Evolutionary conservation across 2,113 vertebrate species (phyloP), one percentile per base, ranked within the genome.

Genomic region (Sturnus vulgaris): DNA sequence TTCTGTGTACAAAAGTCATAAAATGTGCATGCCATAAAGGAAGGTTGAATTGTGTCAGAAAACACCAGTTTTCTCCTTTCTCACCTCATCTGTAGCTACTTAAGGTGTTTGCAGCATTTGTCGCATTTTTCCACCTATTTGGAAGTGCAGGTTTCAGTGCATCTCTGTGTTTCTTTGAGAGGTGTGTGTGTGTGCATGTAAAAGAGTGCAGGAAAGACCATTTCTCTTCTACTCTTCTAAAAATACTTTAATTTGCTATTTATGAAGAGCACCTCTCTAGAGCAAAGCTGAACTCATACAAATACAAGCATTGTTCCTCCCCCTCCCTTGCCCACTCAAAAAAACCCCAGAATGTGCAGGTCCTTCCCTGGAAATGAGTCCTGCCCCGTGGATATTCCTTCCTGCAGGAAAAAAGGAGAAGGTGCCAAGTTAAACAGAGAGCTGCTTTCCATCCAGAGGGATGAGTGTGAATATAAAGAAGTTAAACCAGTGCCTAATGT

Each of bases 101-200:
- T 60, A 3, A 7, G 21, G 18, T 8, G 56, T 70, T 83, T 31
- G 10, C 15, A 57, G 50, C 9, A 40, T 53, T 44, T 90, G 9
- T 33, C 64, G 16, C 14, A n/a, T 23, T 66, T 72, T 50, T 50
- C 16, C 35, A 57, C 16, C 39, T 20, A 3, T 70, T 30, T 92
- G 31, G 25, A 33, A 35, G 22, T 10, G 35, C 53, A 44, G 6
- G 33, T 70, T 72, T 50, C 63, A 52, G 0, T 15, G 31, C 11
- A 18, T 8, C 37, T 16, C 2, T 8, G 8, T n/a, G 8, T n/a
- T 86, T 50, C 39, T 79, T 35, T 9, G 30, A 2, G 10, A 28
- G 9, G 15, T 3, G 5, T 35, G 12, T 56, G 12, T 56, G 6
- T 0, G 0, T 6, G 11, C 21, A 4, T 22, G 11, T 55, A 33